A percentile compares a stretch with the other conserved stretches of the same genome.
phyloP scores from a whole-genome alignment of 2,797 vertebrate genomes.

The Scolopax bukidnonensis region DNA sequence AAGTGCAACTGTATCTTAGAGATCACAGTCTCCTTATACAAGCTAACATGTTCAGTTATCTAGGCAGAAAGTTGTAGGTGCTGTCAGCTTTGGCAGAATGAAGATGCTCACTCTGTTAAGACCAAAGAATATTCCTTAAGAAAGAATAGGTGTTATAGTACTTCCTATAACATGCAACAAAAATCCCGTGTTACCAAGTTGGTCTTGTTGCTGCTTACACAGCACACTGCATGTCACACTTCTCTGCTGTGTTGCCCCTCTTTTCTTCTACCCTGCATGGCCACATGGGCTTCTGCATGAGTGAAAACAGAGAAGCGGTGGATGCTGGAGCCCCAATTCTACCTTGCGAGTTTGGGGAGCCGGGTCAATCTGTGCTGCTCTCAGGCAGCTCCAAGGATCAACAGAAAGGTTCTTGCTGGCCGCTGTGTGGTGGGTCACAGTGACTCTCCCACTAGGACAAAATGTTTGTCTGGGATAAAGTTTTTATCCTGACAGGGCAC shows the following conservation, averaged over 20 bases:
- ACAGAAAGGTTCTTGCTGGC: not conserved
- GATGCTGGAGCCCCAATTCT: not conserved
- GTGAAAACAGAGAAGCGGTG: accelerated
- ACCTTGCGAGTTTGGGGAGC: accelerated
- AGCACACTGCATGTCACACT: not conserved
- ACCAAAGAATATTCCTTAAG: not conserved
- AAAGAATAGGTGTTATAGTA: not conserved
- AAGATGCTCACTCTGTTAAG: not conserved
- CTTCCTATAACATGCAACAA: not conserved
- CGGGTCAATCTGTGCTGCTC: not conserved
- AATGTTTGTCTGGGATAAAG: not conserved
- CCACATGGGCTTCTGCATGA: not conserved
- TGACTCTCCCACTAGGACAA: not conserved
- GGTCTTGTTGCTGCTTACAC: not conserved
- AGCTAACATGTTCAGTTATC: not conserved
- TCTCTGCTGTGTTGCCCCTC: accelerated
- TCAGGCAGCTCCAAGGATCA: not conserved
- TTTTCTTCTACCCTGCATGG: not conserved
- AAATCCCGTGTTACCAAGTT: not conserved
- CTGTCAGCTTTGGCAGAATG: not conserved
- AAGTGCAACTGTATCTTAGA: not conserved
- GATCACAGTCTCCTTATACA: not conserved
- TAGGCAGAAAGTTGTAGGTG: not conserved
- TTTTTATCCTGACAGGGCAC: accelerated
- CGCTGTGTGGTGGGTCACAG: accelerated